Percentiles rank a stretch among this genome's conserved stretches.
phyloP scores from a whole-genome alignment of 1,140 invertebrate genomes.

The Drosophila equinoxialis region DNA sequence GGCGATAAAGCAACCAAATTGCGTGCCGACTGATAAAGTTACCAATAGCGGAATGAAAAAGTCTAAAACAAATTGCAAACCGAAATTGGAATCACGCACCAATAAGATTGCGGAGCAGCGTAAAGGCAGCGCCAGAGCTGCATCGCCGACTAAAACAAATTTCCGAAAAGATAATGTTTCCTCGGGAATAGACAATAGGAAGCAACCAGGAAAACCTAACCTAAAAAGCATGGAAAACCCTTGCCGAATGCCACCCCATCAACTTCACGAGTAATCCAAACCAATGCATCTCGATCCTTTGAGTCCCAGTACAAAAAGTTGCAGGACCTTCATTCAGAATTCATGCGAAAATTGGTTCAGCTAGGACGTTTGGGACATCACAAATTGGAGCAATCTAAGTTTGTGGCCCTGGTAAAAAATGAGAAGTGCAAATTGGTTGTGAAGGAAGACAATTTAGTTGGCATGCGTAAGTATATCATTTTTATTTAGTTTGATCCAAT shows the following conservation, averaged over 20 bases:
- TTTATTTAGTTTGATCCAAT: background rate
- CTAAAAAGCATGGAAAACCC: background rate
- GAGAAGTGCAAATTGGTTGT: slow-evolving; percentile 46
- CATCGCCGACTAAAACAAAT: no score
- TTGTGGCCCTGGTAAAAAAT: slow-evolving; percentile 43
- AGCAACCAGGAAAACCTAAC: background rate
- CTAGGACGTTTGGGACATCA: background rate
- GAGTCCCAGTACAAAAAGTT: slow-evolving; percentile 37
- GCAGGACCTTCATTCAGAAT: slow-evolving; percentile 44
- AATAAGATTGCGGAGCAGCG: no score
- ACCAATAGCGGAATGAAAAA: no score
- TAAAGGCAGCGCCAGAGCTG: no score
- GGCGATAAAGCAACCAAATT: background rate
- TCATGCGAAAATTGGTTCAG: slow-evolving; percentile 35
- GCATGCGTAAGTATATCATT: slow-evolving; percentile 48
- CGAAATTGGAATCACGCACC: no score
- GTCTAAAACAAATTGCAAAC: no score
- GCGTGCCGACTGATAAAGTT: no score
- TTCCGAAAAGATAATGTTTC: no score
- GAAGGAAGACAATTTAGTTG: slow-evolving; percentile 38
- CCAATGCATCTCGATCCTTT: no score
- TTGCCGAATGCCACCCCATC: background rate
- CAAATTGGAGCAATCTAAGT: slow-evolving; percentile 35
- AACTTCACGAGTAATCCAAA: background rate
- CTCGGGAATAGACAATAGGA: background rate